These are phyloP conservation scores for Eulemur rufifrons DNA, from an alignment of 2,113 vertebrate species.

Conservation along the genomic window DNA sequence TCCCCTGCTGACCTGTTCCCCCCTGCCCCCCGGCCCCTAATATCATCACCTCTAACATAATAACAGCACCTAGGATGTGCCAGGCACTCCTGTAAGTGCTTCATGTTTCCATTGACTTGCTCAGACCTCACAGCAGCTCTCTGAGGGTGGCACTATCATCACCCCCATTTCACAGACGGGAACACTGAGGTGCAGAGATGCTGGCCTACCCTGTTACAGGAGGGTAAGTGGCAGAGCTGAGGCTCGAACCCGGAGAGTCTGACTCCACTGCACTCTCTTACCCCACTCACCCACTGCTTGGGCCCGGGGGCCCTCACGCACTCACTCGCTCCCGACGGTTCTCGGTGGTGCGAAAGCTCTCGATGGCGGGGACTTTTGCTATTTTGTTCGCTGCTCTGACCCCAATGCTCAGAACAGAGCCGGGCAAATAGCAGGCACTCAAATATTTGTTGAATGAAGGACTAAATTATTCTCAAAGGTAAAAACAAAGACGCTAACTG, in stretches of 20 bases:
- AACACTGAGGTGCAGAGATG: background rate
- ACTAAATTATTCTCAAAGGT: background rate
- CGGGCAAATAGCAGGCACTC: background rate
- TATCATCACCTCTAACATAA: background rate
- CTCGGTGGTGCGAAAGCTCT: rapidly evolving
- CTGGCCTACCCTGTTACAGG: background rate
- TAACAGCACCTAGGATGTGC: too few relatives aligned
- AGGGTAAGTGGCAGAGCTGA: background rate
- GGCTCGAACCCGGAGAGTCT: rapidly evolving
- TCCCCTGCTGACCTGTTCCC: background rate
- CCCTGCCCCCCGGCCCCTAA: too few relatives aligned
- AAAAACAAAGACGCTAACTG: background rate
- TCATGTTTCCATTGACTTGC: rapidly evolving
- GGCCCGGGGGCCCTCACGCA: background rate
- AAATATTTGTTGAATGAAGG: background rate
- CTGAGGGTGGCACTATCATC: too few relatives aligned
- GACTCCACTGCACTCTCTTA: too few relatives aligned
- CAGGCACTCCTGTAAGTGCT: background rate
- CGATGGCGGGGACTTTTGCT: rapidly evolving
- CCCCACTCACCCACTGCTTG: background rate
- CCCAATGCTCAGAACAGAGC: background rate
- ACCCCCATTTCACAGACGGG: background rate
- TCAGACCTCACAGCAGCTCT: background rate
- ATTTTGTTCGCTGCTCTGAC: background rate
- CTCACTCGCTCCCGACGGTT: rapidly evolving